Percentiles rank a stretch among this genome's conserved stretches.
These are phyloP conservation scores for Autographa pulchrina DNA, from an alignment of 2,888 invertebrate genomes.

Conservation along the genomic window DNA sequence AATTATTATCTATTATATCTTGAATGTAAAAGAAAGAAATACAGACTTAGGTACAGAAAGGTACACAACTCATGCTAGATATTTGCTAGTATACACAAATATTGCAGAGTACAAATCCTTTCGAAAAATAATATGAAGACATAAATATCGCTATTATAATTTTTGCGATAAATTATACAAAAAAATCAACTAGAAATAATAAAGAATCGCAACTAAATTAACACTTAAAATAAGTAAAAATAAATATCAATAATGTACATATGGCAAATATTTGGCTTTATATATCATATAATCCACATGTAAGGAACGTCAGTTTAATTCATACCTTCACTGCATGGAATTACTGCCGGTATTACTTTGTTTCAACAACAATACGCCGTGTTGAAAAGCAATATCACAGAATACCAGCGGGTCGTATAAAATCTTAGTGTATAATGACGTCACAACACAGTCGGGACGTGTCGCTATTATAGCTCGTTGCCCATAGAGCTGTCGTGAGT, in stretches of 20 bases:
- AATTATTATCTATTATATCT: conserved; percentile 33
- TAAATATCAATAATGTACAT: conserved; percentile 85
- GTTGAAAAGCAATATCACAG: conserved; percentile 56
- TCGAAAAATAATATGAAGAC: conserved; percentile 56
- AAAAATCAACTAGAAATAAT: conserved; percentile 65
- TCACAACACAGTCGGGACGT: conserved; percentile 45
- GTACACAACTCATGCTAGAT: conserved; percentile 78
- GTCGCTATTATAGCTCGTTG: conserved; percentile 80
- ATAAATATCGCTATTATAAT: conserved; percentile 48
- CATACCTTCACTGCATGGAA: conserved; percentile 51
- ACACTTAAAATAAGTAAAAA: conserved; percentile 74
- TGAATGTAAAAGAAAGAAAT: conserved; percentile 63
- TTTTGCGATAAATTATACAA: conserved; percentile 53
- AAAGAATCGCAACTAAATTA: conserved; percentile 74
- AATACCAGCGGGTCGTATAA: conserved; percentile 56
- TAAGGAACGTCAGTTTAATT: conserved; percentile 63
- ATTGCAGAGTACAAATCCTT: conserved; percentile 83
- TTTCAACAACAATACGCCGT: conserved; percentile 43
- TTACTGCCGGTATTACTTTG: conserved; percentile 52
- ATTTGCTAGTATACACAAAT: conserved; percentile 83
- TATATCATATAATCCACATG: conserved; percentile 76
- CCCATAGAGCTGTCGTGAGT: conserved; percentile 92
- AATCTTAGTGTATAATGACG: conserved; percentile 51
- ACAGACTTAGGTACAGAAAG: conserved; percentile 69
- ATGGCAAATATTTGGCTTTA: conserved; percentile 89